Conservation (phyloP, 1,140 invertebrate species). For the Drosophila nasuta region DNA sequence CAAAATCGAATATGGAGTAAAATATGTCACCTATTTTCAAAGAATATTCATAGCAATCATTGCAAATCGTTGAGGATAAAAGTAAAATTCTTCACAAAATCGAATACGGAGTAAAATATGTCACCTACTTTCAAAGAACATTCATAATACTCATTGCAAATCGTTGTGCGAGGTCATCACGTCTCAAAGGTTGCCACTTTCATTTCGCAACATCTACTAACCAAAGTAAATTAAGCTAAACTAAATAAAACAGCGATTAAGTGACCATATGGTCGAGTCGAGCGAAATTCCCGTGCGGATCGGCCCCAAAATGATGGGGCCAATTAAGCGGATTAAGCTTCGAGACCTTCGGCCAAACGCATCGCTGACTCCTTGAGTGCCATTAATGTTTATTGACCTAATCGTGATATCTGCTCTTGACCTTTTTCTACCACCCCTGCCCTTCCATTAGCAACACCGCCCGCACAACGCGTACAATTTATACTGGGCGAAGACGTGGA, state of each 20-base stretch:
- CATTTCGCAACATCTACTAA: constrained; percentile 4
- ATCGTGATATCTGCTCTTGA: constrained; percentile 12
- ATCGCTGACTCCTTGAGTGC: constrained; percentile 5
- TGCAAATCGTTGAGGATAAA: neutral
- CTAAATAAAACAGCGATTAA: constrained; percentile 31
- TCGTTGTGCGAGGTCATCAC: neutral
- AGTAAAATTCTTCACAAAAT: neutral
- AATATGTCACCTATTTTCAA: neutral
- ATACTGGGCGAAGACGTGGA: constrained; percentile 97
- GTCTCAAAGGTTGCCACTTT: neutral
- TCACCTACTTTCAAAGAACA: neutral
- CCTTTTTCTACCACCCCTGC: neutral
- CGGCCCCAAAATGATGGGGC: constrained; percentile 1
- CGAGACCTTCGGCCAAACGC: neutral
- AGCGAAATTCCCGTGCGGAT: constrained; percentile 17
- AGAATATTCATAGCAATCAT: neutral
- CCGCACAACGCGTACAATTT: constrained; percentile 96
- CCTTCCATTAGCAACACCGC: constrained; percentile 89
- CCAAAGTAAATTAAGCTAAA: constrained; percentile 1
- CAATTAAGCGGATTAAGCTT: constrained; percentile 19
- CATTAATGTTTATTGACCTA: constrained; percentile 30
- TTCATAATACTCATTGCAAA: constrained; percentile 10
- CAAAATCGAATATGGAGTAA: neutral
- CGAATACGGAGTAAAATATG: neutral
- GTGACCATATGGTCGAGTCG: constrained; percentile 16